These are phyloP conservation scores for Habropoda laboriosa DNA, from an alignment of 1,140 invertebrate species.

Conservation along the genomic window DNA sequence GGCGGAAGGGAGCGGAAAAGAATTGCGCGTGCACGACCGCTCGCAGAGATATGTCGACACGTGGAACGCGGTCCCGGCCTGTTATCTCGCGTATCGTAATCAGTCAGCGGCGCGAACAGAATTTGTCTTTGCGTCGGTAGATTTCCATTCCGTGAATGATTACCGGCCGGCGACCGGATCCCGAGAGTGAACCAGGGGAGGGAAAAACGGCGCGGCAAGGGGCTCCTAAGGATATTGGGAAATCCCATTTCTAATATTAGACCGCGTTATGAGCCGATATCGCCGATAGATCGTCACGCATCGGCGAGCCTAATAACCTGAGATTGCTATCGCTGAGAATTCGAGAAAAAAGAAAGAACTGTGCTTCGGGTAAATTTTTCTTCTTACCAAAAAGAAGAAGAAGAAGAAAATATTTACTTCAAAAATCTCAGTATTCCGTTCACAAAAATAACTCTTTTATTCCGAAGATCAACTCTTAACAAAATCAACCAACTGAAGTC, in stretches of 20 bases:
- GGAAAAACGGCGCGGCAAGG: not conserved
- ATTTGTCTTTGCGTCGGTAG: conserved; percentile 63
- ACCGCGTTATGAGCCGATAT: conserved; percentile 19
- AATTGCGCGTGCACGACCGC: conserved; percentile 12
- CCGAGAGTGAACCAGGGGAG: not conserved
- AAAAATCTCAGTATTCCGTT: too few species aligned
- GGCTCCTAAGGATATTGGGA: conserved; percentile 35
- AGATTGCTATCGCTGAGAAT: not conserved
- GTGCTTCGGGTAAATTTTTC: not conserved
- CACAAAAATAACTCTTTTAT: too few species aligned
- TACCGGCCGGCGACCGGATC: conserved; percentile 9
- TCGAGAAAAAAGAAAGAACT: not conserved
- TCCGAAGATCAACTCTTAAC: too few species aligned
- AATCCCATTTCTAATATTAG: conserved; percentile 52
- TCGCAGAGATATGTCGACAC: conserved; percentile 48
- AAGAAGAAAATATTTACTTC: too few species aligned
- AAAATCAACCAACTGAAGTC: too few species aligned
- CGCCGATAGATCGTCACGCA: conserved; percentile 35
- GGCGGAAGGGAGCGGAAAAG: not conserved
- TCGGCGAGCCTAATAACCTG: conserved; percentile 5
- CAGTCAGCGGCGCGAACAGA: conserved; percentile 59
- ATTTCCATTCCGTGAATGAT: conserved; percentile 62
- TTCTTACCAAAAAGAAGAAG: too few species aligned
- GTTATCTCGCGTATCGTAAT: conserved; percentile 60
- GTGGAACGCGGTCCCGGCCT: not conserved